These are phyloP conservation scores for Synergus japonicus DNA, from an alignment of 2,888 invertebrate species.

Conservation along the genomic window DNA sequence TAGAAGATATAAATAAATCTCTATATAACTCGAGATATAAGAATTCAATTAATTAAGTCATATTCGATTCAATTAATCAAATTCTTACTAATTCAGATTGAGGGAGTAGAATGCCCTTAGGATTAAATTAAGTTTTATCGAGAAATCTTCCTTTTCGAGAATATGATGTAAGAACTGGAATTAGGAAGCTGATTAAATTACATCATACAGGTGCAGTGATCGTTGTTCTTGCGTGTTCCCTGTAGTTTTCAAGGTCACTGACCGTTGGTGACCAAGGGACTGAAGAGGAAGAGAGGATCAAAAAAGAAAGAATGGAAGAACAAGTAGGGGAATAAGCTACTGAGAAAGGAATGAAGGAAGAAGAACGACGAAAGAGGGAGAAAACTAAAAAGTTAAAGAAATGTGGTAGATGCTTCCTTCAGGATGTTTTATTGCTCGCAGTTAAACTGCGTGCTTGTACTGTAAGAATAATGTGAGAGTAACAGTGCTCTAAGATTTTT, in stretches of 20 bases:
- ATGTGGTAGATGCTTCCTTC: not conserved
- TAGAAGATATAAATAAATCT: too few relatives aligned
- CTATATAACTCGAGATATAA: too few relatives aligned
- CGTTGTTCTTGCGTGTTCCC: not conserved
- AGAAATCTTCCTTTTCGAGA: too few relatives aligned
- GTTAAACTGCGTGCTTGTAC: not conserved
- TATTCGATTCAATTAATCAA: too few relatives aligned
- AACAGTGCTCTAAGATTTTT: constrained; percentile 2
- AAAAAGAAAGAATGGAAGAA: constrained; percentile 51
- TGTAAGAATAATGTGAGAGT: not conserved
- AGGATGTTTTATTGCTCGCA: not conserved
- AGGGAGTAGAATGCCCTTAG: too few relatives aligned
- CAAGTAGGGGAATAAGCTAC: constrained; percentile 49
- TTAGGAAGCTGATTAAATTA: not conserved
- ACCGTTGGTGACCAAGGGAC: constrained; percentile 64
- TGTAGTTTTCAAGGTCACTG: constrained; percentile 59
- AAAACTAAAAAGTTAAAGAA: not conserved
- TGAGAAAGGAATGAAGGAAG: constrained; percentile 41
- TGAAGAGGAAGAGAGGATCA: constrained; percentile 40
- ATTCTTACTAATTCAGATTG: too few relatives aligned
- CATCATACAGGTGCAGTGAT: not conserved
- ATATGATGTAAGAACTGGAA: too few relatives aligned
- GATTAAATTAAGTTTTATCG: too few relatives aligned
- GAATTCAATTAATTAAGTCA: too few relatives aligned
- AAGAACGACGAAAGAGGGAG: constrained; percentile 21